These are phyloP conservation scores for Drosophila carrolli DNA, from an alignment of 1,140 invertebrate genomes.

Conservation along the genomic window DNA sequence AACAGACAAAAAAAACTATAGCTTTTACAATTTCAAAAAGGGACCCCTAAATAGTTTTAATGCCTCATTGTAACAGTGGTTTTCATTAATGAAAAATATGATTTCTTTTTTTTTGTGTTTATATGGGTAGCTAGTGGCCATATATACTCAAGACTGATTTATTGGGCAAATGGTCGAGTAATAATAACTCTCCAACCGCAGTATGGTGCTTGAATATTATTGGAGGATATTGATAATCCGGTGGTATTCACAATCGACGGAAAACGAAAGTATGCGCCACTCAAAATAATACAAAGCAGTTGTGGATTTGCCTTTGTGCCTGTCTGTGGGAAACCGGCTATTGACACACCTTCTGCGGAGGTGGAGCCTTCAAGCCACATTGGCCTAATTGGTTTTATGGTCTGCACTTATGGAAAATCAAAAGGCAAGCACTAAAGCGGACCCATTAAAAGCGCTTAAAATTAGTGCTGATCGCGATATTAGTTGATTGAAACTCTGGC, in stretches of 20 bases:
- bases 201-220: slow-evolving; percentile 14
- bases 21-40: too few species aligned
- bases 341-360: slow-evolving; percentile 69
- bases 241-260: slow-evolving; percentile 40
- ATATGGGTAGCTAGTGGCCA: slow-evolving; percentile 25
- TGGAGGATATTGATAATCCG: slow-evolving; percentile 59
- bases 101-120: background rate
- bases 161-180: slow-evolving; percentile 40
- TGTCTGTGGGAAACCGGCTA: slow-evolving; percentile 54
- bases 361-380: slow-evolving; percentile 70
- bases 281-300: slow-evolving; percentile 31
- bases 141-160: slow-evolving; percentile 38
- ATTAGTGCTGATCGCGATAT: slow-evolving; percentile 55
- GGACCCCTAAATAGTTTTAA: background rate
- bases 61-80: background rate
- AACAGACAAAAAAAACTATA: background rate
- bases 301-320: slow-evolving; percentile 7
- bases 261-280: slow-evolving; percentile 69
- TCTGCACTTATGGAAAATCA: slow-evolving; percentile 51
- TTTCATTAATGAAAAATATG: background rate
- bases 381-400: slow-evolving; percentile 75
- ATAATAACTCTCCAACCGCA: slow-evolving; percentile 46
- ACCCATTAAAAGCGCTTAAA: slow-evolving; percentile 55
- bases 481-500: slow-evolving; percentile 58
- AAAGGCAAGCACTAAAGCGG: slow-evolving; percentile 47